phyloP scores from a whole-genome alignment of 2,888 invertebrate genomes.

The Drosophila meridionalis region DNA sequence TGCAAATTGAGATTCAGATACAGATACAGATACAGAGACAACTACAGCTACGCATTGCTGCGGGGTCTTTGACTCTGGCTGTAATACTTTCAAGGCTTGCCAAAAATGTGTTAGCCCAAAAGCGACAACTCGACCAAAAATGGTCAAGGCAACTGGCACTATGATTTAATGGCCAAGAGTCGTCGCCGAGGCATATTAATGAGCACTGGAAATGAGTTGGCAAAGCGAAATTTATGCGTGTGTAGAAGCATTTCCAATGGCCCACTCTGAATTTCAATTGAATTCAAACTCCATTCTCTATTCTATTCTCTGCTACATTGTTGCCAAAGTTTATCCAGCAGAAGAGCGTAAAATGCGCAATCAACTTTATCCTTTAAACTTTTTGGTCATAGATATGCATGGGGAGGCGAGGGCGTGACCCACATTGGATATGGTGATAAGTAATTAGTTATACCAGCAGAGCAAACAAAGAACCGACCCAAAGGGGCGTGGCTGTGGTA shows the following conservation, averaged over 20 bases:
- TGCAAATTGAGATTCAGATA: constrained; percentile 22
- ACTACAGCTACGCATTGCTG: constrained; percentile 1
- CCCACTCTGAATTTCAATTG: constrained; percentile 45
- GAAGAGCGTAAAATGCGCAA: constrained; percentile 14
- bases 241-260: constrained; percentile 12
- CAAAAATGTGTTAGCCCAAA: constrained; percentile 30
- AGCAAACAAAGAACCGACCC: constrained; percentile 22
- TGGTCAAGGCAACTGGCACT: constrained; percentile 61
- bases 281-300: constrained; percentile 24
- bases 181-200: constrained; percentile 61
- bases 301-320: constrained; percentile 22
- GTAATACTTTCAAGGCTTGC: constrained; percentile 41
- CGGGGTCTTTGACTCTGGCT: constrained; percentile 46
- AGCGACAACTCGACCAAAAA: constrained; percentile 42
- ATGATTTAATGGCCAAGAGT: constrained; percentile 65
- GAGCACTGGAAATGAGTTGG: constrained; percentile 41
- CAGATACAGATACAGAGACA: neutral
- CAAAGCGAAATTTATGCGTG: constrained; percentile 22
- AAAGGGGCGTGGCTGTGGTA: constrained; percentile 31
- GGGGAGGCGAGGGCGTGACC: constrained; percentile 45
- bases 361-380: constrained; percentile 38
- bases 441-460: constrained; percentile 39
- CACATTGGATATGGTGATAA: constrained; percentile 31
- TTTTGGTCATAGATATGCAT: constrained; percentile 36
- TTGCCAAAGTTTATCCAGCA: constrained; percentile 33